Base-by-base conservation (phyloP, 2,888 invertebrate genomes). In the Agrilus biguttatus region DNA sequence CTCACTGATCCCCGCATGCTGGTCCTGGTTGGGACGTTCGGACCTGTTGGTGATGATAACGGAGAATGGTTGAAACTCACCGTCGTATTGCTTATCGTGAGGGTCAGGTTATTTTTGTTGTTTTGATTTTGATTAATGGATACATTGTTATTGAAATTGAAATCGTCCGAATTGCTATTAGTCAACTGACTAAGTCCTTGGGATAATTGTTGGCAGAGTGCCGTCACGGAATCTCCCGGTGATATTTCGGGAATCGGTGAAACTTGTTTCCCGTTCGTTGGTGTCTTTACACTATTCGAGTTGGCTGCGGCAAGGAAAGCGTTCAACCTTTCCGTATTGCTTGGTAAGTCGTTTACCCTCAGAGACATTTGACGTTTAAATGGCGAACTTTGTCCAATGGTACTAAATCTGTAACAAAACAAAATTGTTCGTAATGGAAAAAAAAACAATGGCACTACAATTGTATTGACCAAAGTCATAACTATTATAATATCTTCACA, bases 331-430 rank as follows among this genome's bases (percentile, higher is more conserved):
- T 93, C 92, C 56, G 93, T 70, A 63, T 90, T 95, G 57, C 95
- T 95, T 45, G 96, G 95, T 66, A 96, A 75, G 72, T 96, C 95
- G 64, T 85, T 89, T 56, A 95, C 82, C 49, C 95, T 82, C 51
- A 96, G 75, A 48, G 95, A 96, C 74, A 95, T 83, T 67, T 96
- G 93, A 37, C 96, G 77, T 71, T 97, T 96, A 71, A 90, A 97
- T 47, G 86, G 96, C 14, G 91, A 91, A 58, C 84, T 86, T 67
- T 73, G 81, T 57, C 71, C 72, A 47, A 73, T 63, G 58, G 86
- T 86, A 55, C 82, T 78, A 66, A 95, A 88, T 23, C 23, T 23
- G 23, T 23, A 23, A 23, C 8, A 8, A 23, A 23, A 21, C 3
- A 21, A 23, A 23, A 23, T 4, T 23, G 4, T 17, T 17, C 17